Evolutionary conservation across 2,888 invertebrate genomes (phyloP).

Genomic region (Oscheius sp.): DNA sequence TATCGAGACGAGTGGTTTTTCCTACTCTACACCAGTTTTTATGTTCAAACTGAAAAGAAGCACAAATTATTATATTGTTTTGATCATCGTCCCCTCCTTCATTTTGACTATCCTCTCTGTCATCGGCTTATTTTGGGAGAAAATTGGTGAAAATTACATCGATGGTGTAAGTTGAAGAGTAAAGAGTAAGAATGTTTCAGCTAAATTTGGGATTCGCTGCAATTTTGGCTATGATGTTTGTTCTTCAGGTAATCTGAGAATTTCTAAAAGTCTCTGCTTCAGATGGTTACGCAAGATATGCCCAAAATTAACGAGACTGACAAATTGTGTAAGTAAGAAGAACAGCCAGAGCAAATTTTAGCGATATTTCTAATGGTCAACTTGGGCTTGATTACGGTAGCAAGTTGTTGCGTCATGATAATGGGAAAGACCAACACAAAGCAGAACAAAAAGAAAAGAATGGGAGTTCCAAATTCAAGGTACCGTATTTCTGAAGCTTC

Average conservation of each 20-base stretch:
- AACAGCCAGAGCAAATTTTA: not conserved
- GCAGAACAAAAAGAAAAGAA: too few relatives aligned
- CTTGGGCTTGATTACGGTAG: not conserved
- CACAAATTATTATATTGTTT: not conserved
- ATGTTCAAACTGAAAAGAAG: not conserved
- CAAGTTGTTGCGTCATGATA: too few relatives aligned
- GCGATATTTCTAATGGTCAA: not conserved
- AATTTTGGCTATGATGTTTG: not conserved
- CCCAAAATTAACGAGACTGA: slow-evolving; percentile 9
- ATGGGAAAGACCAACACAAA: not conserved
- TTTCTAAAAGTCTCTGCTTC: too few relatives aligned
- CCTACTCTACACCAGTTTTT: not conserved
- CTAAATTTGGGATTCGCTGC: not conserved
- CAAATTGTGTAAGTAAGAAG: slow-evolving; percentile 5
- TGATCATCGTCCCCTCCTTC: slow-evolving; percentile 8
- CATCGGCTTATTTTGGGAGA: slow-evolving; percentile 10
- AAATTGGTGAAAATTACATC: not conserved
- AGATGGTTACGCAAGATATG: not conserved
- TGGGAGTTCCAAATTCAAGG: too few relatives aligned
- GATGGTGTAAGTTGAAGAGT: slow-evolving; percentile 2
- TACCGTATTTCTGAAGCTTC: too few relatives aligned
- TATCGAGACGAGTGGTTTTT: not conserved
- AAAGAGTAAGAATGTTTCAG: not conserved
- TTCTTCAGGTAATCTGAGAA: not conserved
- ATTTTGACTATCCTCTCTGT: slow-evolving; percentile 6